Percentiles rank a stretch among this genome's conserved stretches.
Conservation (phyloP, 2,797 vertebrate species). For the Paedocypris micromegethes region DNA sequence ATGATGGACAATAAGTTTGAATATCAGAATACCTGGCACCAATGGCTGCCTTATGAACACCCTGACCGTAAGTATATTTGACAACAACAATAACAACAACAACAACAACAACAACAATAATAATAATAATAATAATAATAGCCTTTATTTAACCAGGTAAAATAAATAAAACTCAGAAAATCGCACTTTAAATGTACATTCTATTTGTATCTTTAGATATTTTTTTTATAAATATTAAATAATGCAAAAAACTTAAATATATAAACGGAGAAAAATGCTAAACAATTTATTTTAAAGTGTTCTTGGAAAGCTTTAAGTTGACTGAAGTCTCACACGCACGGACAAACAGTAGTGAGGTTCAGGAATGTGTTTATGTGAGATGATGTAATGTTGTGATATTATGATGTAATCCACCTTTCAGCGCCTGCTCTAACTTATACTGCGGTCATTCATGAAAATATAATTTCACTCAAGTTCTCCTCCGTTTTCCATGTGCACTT, state of each 20-base stretch:
- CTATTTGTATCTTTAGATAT: too few species aligned
- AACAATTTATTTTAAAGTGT: too few species aligned
- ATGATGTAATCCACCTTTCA: slow-evolving; percentile 47
- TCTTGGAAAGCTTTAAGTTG: too few species aligned
- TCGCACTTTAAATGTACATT: too few species aligned
- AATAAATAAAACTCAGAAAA: too few species aligned
- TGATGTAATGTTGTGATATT: too few species aligned
- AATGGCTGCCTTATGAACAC: slow-evolving; percentile 94
- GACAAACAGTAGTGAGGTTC: too few species aligned
- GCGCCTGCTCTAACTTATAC: slow-evolving; percentile 34
- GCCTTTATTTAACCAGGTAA: background rate
- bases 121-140: background rate
- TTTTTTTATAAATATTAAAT: too few species aligned
- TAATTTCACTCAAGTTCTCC: slow-evolving; percentile 9
- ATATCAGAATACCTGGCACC: slow-evolving; percentile 80
- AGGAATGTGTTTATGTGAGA: too few species aligned
- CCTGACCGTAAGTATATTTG: slow-evolving; percentile 76
- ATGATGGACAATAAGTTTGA: slow-evolving; percentile 81
- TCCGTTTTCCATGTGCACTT: slow-evolving; percentile 21
- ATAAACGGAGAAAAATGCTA: too few species aligned
- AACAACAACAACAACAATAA: background rate
- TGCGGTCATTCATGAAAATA: slow-evolving; percentile 35
- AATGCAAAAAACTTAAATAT: too few species aligned
- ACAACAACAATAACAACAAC: background rate
- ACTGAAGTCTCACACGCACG: too few species aligned